Percentiles rank a stretch among this genome's conserved stretches.
These are phyloP conservation scores for Lagocephalus sceleratus DNA, from an alignment of 2,797 vertebrate species.

Conservation along the genomic window DNA sequence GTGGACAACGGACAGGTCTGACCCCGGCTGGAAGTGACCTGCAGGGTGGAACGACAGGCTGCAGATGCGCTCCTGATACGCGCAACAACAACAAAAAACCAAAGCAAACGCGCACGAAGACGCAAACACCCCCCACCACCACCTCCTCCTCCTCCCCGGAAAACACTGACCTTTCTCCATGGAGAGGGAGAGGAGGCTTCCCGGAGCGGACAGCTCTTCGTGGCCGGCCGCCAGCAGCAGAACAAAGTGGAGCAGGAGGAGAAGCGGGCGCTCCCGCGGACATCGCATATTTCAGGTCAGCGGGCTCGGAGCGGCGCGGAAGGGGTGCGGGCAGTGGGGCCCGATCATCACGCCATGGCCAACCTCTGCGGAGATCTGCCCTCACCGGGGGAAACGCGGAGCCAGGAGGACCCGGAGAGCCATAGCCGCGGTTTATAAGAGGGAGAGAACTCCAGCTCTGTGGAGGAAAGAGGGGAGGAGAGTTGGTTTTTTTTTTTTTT, in stretches of 20 bases:
- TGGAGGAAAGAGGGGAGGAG: constrained; percentile 51
- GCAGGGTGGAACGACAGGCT: constrained; percentile 9
- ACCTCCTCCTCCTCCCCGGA: no score
- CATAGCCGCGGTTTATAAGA: constrained; percentile 43
- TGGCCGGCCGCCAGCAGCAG: constrained; percentile 72
- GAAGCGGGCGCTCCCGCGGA: constrained; percentile 74
- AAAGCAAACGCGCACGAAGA: constrained; percentile 6
- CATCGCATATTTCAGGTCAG: constrained; percentile 84
- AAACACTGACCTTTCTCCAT: constrained; percentile 85
- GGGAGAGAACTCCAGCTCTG: constrained; percentile 49
- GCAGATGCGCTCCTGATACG: not conserved
- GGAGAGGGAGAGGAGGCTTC: constrained; percentile 73
- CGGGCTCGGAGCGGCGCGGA: constrained; percentile 43
- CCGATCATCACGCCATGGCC: constrained; percentile 67
- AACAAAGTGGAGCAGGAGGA: constrained; percentile 74
- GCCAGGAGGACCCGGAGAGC: constrained; percentile 37
- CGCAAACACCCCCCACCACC: no score
- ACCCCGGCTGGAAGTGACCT: constrained; percentile 69
- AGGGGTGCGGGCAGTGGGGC: constrained; percentile 47
- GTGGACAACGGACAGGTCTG: constrained; percentile 79
- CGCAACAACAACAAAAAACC: no score
- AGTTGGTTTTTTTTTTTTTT: no score
- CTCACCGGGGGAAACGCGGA: constrained; percentile 38
- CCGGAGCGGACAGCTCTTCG: constrained; percentile 61
- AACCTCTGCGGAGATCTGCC: constrained; percentile 29